phyloP scores from a whole-genome alignment of 2,888 invertebrate species.

The Macropis europaea region DNA sequence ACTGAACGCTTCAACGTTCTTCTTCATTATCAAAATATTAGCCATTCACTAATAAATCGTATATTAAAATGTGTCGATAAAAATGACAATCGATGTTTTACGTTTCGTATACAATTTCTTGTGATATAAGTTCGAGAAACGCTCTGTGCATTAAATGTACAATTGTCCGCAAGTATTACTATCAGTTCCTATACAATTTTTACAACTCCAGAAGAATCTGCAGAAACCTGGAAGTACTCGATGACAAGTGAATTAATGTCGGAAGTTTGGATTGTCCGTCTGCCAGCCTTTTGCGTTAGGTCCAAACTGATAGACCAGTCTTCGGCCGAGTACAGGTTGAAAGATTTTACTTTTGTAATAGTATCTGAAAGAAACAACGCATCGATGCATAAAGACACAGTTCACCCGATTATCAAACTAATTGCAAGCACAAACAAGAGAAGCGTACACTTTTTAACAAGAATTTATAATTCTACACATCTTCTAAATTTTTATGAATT shows the following conservation, averaged over 20 bases:
- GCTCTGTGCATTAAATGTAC: background rate
- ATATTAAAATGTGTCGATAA: background rate
- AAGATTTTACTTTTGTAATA: slow-evolving; percentile 90
- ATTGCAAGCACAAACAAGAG: too few species aligned
- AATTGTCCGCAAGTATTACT: background rate
- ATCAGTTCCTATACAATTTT: slow-evolving; percentile 21
- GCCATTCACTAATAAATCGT: background rate
- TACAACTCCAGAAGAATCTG: slow-evolving; percentile 8
- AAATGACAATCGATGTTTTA: background rate
- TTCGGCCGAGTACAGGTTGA: slow-evolving; percentile 87
- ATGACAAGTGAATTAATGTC: slow-evolving; percentile 55
- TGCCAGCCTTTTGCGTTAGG: slow-evolving; percentile 89
- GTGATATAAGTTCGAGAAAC: too few species aligned
- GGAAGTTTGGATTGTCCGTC: slow-evolving; percentile 84
- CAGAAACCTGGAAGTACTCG: background rate
- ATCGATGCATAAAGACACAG: too few species aligned
- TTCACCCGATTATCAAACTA: too few species aligned
- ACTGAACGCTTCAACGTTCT: background rate
- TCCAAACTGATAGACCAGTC: slow-evolving; percentile 91
- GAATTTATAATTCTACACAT: background rate
- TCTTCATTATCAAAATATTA: background rate
- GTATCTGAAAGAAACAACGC: slow-evolving; percentile 82
- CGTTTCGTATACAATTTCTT: background rate
- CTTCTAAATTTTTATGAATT: slow-evolving; percentile 27
- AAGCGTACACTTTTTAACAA: too few species aligned